Base-by-base conservation (phyloP, 2,113 vertebrate species). In the Hyla sarda region DNA sequence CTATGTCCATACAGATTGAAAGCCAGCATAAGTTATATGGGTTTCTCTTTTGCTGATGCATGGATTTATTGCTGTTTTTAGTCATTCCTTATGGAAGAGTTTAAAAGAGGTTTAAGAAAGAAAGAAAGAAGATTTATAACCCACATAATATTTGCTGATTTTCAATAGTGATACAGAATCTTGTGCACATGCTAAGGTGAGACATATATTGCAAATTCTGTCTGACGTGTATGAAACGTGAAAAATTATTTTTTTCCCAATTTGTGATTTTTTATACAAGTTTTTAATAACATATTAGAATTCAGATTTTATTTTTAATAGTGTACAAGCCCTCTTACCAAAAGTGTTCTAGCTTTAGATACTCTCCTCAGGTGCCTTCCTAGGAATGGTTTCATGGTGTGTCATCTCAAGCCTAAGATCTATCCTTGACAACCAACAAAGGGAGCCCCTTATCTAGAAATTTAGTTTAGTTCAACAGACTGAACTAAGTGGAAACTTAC, bases 281-380 rank as follows among this genome's bases (percentile, higher is more conserved):
- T 47, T 76, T 88, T 88, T 79, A 32, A 21, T 82, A 90, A 88
- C 84, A 89, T 25, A 62, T 58, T 14, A 89, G 86, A 88, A 89
- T 90, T 88, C 82, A 78, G 85, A 75, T 76, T 69, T 91, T 65
- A 85, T 90, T 91, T 90, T 74, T 69, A 86, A 84, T 73, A 91
- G 94, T 93, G 93, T 87, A 92, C 88, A 86, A 85, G 90, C 84
- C 87, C 85, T 82, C 69, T 72, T 88, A 82, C 82, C 87, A 82
- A 56, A 79, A 23, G 23, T 81, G n/a, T 16, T 19, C 37, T 65
- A 81, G 52, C 78, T 21, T 1, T 10, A 28, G 58, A 16, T 62
- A 37, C 34, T 56, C 23, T 28, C 17, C 8, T 11, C 37, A n/a
- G 21, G 14, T 80, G 30, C 50, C n/a, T 1, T 23, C 17, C 14